Evolutionary conservation across 2,888 invertebrate genomes (phyloP), one percentile per base, ranked within the genome.

Genomic region (Euplagia quadripunctaria): DNA sequence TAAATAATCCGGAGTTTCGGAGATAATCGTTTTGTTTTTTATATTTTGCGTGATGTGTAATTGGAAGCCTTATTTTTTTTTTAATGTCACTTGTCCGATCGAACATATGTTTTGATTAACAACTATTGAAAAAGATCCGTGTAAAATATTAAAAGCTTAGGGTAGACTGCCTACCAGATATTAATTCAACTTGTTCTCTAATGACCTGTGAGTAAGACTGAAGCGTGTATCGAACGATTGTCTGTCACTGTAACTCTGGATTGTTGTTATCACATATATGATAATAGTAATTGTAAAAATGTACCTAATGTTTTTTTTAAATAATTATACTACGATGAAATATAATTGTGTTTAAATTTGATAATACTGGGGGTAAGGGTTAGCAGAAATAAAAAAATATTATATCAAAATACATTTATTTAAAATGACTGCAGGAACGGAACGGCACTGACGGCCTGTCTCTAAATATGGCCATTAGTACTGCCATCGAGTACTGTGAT

Each of bases 271-370:
- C 86, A 89, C 87, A 87, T 87, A 84, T 82, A 89, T 85, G 88
- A 89, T 86, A 86, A 86, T 86, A 86, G 85, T 88, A 87, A 90
- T 88, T 93, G 94, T 94, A 94, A 90, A 94, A 93, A 93, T 93
- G 92, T 93, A 94, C 90, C 91, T 92, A 92, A 92, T 85, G 85
- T 85, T 84, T 88, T 92, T 31, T 91, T 90, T 77, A 91, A 91
- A 89, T 89, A 92, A 92, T 90, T 93, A 93, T 91, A 93, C 87
- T 89, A 88, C 89, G 87, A 92, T 93, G 91, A 92, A 92, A 88
- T 92, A 89, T 85, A 83, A 76, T 71, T 75, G 79, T 71, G 85
- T 83, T 86, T 86, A 71, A 8, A 73, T 77, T 83, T 79, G 49
- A 64, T 71, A 64, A 68, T 20, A 66, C 7, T 46, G 16, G 5